These are phyloP conservation scores for Saxicola maurus DNA, from an alignment of 2,797 vertebrate species.

Conservation along the genomic window DNA sequence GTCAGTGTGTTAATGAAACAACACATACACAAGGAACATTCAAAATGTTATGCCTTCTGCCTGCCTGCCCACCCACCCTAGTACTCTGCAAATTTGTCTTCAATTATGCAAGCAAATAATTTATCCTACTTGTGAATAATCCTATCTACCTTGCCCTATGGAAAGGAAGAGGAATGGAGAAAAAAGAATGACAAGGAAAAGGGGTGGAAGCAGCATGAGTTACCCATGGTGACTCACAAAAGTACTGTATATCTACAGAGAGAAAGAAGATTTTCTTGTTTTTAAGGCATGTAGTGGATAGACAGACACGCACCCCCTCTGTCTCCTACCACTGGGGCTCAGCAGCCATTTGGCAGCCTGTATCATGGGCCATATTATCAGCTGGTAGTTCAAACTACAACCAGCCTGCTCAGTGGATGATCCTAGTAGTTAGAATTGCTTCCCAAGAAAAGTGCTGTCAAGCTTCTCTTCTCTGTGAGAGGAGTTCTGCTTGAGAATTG, in stretches of 20 bases:
- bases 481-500: neutral
- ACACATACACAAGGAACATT: neutral
- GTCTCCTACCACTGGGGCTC: neutral
- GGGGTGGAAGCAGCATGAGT: neutral
- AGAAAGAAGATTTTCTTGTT: neutral
- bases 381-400: neutral
- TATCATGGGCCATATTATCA: neutral
- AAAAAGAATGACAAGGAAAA: neutral
- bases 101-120: neutral
- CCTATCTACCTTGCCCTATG: neutral
- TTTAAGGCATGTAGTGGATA: neutral
- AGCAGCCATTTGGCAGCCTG: neutral
- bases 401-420: neutral
- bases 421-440: neutral
- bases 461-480: neutral
- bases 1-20: neutral
- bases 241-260: accelerated
- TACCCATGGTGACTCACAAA: neutral
- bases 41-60: neutral
- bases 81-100: neutral
- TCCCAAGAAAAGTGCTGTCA: neutral
- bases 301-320: neutral
- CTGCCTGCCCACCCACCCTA: neutral
- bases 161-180: neutral
- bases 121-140: neutral